These are phyloP conservation scores for Hippasteria phrygiana DNA, from an alignment of 53 echinoderm and acorn worm species.

Conservation along the genomic window DNA sequence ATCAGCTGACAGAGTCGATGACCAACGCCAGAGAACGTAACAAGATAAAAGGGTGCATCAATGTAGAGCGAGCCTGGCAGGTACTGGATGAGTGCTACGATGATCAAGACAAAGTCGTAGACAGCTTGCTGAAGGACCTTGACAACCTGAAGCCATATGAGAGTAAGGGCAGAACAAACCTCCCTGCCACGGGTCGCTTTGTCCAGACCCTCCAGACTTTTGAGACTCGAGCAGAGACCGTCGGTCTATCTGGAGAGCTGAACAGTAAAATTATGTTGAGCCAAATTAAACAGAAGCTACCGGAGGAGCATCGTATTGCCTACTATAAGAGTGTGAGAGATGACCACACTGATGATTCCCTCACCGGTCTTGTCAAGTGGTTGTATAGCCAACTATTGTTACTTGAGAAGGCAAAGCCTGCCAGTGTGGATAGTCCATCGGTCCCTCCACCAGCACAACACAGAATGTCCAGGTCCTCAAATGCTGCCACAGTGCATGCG, in stretches of 20 bases:
- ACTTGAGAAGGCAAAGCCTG: slow-evolving; percentile 38
- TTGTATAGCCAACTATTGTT: slow-evolving; percentile 77
- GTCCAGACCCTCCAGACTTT: slow-evolving; percentile 80
- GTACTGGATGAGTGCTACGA: slow-evolving; percentile 80
- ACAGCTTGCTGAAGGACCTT: slow-evolving; percentile 78
- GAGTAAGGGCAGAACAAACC: slow-evolving; percentile 65
- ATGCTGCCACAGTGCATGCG: slow-evolving; percentile 54
- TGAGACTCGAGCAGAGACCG: slow-evolving; percentile 75
- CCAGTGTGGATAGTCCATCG: slow-evolving; percentile 11
- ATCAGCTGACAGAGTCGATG: slow-evolving; percentile 85
- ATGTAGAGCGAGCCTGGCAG: slow-evolving; percentile 71
- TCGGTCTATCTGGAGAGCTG: slow-evolving; percentile 78
- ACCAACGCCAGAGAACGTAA: slow-evolving; percentile 60
- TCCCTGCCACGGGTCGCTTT: slow-evolving; percentile 73
- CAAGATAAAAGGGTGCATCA: slow-evolving; percentile 75
- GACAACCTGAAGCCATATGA: slow-evolving; percentile 77
- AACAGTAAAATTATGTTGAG: slow-evolving; percentile 87
- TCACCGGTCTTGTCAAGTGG: slow-evolving; percentile 86
- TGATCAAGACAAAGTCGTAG: slow-evolving; percentile 76
- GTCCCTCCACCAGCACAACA: slow-evolving; percentile 9
- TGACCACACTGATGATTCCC: slow-evolving; percentile 68
- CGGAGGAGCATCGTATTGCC: slow-evolving; percentile 87
- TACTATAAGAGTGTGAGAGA: slow-evolving; percentile 83
- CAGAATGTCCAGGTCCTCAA: slow-evolving; percentile 53
- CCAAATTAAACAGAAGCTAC: slow-evolving; percentile 77